Conservation (phyloP, 2,113 vertebrate species). For the Indicator maculatus region DNA sequence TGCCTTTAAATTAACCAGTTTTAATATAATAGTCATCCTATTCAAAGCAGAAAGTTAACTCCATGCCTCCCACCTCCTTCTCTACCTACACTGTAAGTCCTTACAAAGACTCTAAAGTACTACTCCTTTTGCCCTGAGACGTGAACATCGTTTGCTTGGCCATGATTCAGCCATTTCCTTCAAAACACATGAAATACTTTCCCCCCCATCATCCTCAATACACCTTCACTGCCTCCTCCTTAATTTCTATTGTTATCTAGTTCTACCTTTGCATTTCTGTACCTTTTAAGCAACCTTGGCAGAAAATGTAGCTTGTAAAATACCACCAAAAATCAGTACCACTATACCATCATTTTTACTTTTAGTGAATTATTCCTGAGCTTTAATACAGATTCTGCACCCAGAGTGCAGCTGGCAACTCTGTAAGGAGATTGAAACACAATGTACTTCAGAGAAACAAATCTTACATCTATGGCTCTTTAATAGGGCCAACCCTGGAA, state of each 20-base stretch:
- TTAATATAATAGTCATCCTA: not conserved
- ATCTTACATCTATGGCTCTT: not conserved
- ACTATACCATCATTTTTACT: not conserved
- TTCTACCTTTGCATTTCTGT: not conserved
- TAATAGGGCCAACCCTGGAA: not conserved
- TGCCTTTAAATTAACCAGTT: not conserved
- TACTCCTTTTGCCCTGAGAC: not conserved
- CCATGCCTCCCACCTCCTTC: not conserved
- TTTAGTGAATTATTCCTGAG: not conserved
- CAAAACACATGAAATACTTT: not conserved
- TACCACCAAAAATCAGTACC: not conserved
- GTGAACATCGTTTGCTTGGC: not conserved
- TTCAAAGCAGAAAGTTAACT: not conserved
- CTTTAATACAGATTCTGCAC: not conserved
- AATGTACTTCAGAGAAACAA: not conserved
- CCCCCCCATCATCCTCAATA: not conserved
- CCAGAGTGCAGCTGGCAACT: not conserved
- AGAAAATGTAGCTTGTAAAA: not conserved
- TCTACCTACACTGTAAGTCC: not conserved
- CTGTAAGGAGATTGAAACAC: not conserved
- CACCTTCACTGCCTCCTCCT: not conserved
- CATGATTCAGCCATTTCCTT: not conserved
- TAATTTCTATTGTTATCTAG: not conserved
- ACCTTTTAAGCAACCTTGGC: not conserved
- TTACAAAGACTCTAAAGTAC: not conserved